Percentiles rank a stretch among this genome's conserved stretches.
These are phyloP conservation scores for Hymenochirus boettgeri DNA, from an alignment of 2,113 vertebrate genomes.

Conservation along the genomic window DNA sequence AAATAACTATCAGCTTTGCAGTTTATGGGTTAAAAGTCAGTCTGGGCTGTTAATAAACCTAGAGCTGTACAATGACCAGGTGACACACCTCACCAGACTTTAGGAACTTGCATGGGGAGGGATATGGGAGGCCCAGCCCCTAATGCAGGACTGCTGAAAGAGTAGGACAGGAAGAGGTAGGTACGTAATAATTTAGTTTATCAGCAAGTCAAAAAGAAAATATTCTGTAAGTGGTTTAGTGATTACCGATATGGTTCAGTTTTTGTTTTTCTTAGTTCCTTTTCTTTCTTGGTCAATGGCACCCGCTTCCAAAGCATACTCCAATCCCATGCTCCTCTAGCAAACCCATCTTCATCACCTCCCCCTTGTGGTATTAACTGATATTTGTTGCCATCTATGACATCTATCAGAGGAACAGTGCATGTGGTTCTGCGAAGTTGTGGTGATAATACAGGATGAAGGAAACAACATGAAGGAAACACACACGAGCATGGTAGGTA, in stretches of 20 bases:
- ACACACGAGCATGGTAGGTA: conserved; percentile 46
- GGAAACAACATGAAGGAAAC: conserved; percentile 48
- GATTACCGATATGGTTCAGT: conserved; percentile 98
- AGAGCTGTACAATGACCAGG: too few species aligned
- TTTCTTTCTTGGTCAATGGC: conserved; percentile 84
- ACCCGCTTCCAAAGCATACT: conserved; percentile 99
- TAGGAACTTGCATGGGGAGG: too few species aligned
- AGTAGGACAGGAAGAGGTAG: conserved; percentile 1
- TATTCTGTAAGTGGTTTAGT: conserved; percentile 65
- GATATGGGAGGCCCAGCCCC: too few species aligned
- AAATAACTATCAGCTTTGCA: too few species aligned
- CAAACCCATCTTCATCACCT: conserved; percentile 92
- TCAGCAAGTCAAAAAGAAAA: conserved; percentile 50
- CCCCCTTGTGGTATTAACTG: conserved; percentile 85
- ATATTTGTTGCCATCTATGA: conserved; percentile 87
- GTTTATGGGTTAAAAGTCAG: too few species aligned
- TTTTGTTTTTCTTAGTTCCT: conserved; percentile 83
- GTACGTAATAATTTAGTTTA: conserved; percentile 56
- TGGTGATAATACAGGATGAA: conserved; percentile 53
- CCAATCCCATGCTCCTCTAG: conserved; percentile 98
- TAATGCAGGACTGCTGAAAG: not conserved
- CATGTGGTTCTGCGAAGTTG: conserved; percentile 82
- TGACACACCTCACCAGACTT: too few species aligned
- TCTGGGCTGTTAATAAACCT: too few species aligned
- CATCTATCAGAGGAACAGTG: conserved; percentile 97